These are phyloP conservation scores for Actinemys pallida DNA, from an alignment of 2,113 vertebrate genomes.

Conservation along the genomic window DNA sequence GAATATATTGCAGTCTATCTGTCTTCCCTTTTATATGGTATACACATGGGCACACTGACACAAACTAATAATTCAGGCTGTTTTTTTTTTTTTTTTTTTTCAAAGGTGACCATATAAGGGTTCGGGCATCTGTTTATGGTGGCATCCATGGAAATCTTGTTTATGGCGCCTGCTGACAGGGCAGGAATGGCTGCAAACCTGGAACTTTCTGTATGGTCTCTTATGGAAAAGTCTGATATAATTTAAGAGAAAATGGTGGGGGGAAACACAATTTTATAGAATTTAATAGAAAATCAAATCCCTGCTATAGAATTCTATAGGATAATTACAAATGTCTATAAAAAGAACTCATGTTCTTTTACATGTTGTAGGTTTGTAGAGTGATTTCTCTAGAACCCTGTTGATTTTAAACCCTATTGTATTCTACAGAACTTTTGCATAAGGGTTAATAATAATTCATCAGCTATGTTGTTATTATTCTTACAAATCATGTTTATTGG, in stretches of 20 bases:
- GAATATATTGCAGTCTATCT: background rate
- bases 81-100: background rate
- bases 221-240: background rate
- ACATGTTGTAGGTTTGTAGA: background rate
- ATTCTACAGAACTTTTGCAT: background rate
- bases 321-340: background rate
- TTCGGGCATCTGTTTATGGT: background rate
- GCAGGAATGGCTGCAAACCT: rapidly evolving
- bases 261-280: background rate
- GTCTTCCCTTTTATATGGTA: background rate
- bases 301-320: background rate
- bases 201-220: background rate
- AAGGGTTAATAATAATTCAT: background rate
- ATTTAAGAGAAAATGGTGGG: background rate
- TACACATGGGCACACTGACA: background rate
- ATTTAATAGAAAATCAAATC: background rate
- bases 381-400: background rate
- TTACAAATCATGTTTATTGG: background rate
- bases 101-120: background rate
- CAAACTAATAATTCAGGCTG: background rate
- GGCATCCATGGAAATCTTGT: background rate
- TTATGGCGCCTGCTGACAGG: background rate
- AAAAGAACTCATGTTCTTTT: background rate
- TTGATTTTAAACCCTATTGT: background rate
- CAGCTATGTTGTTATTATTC: background rate